A percentile compares a stretch with the other conserved stretches of the same genome.
phyloP scores from a whole-genome alignment of 2,113 vertebrate genomes.

The Tetrax tetrax region DNA sequence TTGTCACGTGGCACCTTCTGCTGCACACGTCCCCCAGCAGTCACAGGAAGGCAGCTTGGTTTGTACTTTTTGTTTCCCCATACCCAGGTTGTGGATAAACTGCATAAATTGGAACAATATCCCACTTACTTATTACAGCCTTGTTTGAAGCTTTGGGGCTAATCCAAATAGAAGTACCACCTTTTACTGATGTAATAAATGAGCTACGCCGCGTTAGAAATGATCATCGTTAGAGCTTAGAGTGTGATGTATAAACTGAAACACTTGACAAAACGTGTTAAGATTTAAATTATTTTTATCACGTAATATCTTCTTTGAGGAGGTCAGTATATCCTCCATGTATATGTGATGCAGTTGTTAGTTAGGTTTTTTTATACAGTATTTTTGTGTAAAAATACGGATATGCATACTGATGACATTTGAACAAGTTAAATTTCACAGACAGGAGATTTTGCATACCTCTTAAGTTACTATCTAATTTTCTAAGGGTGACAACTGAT shows the following conservation, averaged over 20 bases:
- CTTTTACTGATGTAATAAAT: background rate
- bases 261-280: background rate
- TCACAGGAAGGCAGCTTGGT: background rate
- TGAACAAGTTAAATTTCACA: background rate
- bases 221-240: background rate
- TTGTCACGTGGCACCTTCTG: background rate
- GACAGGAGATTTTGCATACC: background rate
- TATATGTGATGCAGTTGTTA: background rate
- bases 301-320: background rate
- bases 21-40: background rate
- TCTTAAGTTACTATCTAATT: background rate
- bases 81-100: background rate
- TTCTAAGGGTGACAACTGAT: background rate
- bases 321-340: rapidly evolving
- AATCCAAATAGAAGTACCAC: background rate
- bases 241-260: background rate
- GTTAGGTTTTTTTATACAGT: background rate
- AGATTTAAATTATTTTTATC: background rate
- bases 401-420: background rate
- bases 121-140: background rate
- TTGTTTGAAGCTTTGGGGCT: background rate
- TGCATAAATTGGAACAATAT: background rate
- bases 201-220: background rate
- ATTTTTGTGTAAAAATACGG: background rate
- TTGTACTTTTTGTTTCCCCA: background rate